Conservation (phyloP, 2,113 vertebrate genomes). For the Notothenia rossii region DNA sequence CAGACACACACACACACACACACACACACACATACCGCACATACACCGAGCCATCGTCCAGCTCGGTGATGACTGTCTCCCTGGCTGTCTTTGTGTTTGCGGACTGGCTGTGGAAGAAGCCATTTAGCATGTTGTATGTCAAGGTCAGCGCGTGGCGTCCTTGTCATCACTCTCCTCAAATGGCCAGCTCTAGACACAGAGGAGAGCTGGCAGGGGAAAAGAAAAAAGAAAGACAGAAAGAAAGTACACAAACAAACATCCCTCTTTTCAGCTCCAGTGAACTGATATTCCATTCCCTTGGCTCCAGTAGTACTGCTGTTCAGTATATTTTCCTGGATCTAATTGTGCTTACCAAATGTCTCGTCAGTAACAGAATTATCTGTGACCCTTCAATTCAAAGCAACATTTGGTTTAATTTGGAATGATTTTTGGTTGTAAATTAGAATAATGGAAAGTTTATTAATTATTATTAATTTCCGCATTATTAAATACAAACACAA, state of each 20-base stretch:
- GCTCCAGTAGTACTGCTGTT: background rate
- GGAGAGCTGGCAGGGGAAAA: slow-evolving; percentile 43
- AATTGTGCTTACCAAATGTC: slow-evolving; percentile 1
- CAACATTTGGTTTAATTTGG: background rate
- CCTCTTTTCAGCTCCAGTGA: slow-evolving; percentile 5
- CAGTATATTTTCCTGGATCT: background rate
- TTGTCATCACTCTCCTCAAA: slow-evolving; percentile 95
- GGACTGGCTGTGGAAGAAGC: slow-evolving; percentile 91
- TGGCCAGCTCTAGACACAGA: slow-evolving; percentile 89
- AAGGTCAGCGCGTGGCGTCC: slow-evolving; percentile 92
- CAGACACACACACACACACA: background rate
- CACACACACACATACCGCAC: slow-evolving; percentile 17
- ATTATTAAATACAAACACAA: no score
- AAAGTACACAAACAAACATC: slow-evolving; percentile 1
- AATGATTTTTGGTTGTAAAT: background rate
- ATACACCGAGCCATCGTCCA: slow-evolving; percentile 6
- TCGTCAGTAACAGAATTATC: background rate
- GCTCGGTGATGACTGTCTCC: slow-evolving; percentile 73
- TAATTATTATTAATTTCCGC: background rate
- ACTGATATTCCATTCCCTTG: background rate
- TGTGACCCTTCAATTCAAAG: background rate
- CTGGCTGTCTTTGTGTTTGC: slow-evolving; percentile 89
- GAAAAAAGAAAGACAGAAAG: background rate
- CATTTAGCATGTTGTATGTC: slow-evolving; percentile 97
- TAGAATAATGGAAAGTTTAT: background rate